phyloP scores from a whole-genome alignment of 2,113 vertebrate genomes.

The Engraulis encrasicolus region DNA sequence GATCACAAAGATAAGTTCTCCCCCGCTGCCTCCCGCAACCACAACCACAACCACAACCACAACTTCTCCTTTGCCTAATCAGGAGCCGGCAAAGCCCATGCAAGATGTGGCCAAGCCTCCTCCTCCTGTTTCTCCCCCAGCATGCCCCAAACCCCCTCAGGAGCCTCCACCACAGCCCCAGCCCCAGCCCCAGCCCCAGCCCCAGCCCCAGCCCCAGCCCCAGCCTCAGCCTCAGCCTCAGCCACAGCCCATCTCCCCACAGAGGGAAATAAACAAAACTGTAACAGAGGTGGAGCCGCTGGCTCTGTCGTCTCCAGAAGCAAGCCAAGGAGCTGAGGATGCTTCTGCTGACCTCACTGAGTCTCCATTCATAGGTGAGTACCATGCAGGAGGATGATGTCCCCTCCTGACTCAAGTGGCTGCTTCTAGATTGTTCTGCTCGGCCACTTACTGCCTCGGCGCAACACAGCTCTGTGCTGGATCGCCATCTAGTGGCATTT shows the following conservation, averaged over 20 bases:
- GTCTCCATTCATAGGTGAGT: conserved; percentile 40
- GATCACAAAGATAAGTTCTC: conserved; percentile 8
- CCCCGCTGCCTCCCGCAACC: conserved; percentile 44
- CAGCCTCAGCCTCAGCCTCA: no score
- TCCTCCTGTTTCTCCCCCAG: background rate
- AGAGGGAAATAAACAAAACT: conserved; percentile 5
- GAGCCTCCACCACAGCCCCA: no score
- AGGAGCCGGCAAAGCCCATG: background rate
- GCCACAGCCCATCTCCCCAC: background rate
- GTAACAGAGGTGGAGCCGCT: background rate
- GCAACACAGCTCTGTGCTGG: background rate
- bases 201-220: no score
- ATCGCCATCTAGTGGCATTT: conserved; percentile 17
- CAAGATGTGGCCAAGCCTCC: background rate
- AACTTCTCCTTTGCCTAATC: conserved; percentile 10
- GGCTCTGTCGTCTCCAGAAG: background rate
- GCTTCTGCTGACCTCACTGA: background rate
- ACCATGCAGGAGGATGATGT: background rate
- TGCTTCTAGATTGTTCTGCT: conserved; percentile 1
- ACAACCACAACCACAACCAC: no score
- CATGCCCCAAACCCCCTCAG: background rate
- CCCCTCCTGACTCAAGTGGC: background rate
- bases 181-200: no score
- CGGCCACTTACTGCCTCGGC: background rate
- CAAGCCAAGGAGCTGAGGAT: conserved; percentile 26